Evolutionary conservation across 2,888 invertebrate species (phyloP), one percentile per base, ranked within the genome.

Genomic region (Choristoneura rosaceana): DNA sequence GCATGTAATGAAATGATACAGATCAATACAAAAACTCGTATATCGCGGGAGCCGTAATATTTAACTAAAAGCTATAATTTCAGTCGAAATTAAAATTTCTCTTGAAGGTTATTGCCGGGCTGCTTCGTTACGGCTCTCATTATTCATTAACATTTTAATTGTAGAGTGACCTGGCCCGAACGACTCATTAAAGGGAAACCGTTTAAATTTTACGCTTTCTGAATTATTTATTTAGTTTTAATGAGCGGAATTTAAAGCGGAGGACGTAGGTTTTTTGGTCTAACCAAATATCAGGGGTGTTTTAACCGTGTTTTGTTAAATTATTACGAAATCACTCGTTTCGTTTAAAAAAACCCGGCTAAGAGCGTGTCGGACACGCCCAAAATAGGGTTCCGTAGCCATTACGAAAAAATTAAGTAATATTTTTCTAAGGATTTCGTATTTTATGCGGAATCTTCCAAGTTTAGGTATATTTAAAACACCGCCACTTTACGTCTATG

Each of bases 201-300:
- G 58, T 71, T 71, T 71, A 71, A 71, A 63, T 62, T 71, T 63
- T 71, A 67, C 71, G 67, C 62, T 62, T 67, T 63, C 71, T 71
- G 71, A 71, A 71, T 71, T 68, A 71, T 71, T 71, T 71, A 71
- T 71, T 63, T 68, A 58, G 67, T 71, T 71, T 71, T 68, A 71
- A 71, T 55, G 71, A 71, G 58, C 38, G 33, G 62, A 62, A 62
- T 62, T 45, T n/a, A 8, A 33, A 62, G 14, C 45, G 45, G 8
- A 14, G 34, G 12, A 17, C 4, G 17, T 17, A 52, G 50, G 52
- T 52, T 52, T 52, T 52, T 52, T 17, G 12, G 58, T 59, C 9
- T 8, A 25, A 34, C 33, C 33, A 34, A 59, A 33, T 34, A 34
- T 14, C 25, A 34, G 33, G 1, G 10, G 10, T 25, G 4, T 25